phyloP scores from a whole-genome alignment of 2,113 vertebrate species.

The Mellivora capensis region DNA sequence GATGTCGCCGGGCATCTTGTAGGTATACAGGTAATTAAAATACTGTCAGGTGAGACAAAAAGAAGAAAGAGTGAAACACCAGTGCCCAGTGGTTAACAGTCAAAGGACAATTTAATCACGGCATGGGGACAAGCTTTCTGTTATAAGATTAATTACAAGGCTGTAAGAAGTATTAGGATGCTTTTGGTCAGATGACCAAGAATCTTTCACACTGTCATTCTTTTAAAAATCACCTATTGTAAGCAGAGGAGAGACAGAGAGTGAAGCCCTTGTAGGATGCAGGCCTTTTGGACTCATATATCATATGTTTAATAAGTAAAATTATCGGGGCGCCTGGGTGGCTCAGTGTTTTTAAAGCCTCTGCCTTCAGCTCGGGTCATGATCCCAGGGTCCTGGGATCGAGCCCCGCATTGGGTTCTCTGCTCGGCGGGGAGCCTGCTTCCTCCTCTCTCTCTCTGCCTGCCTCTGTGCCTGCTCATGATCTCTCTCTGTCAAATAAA shows the following conservation, averaged over 20 bases:
- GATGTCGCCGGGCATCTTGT: conserved; percentile 99
- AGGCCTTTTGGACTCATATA: not conserved
- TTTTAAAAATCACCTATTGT: not conserved
- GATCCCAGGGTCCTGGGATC: no score
- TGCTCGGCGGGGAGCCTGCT: no score
- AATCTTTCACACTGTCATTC: not conserved
- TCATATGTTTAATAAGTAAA: not conserved
- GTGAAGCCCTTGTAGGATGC: not conserved
- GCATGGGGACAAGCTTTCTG: not conserved
- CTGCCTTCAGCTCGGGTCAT: no score
- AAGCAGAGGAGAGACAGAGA: not conserved
- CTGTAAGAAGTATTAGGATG: not conserved
- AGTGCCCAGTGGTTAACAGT: not conserved
- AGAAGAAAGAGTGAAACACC: not conserved
- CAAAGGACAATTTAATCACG: not conserved
- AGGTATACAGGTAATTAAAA: conserved; percentile 99
- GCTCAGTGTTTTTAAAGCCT: no score
- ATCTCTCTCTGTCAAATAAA: no score
- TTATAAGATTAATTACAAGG: not conserved
- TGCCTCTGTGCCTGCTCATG: no score
- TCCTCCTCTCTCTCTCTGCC: no score
- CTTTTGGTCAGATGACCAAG: not conserved
- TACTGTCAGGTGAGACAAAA: conserved; percentile 84
- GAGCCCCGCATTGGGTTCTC: no score
- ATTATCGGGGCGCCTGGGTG: no score